Percentiles rank a stretch among this genome's conserved stretches.
Evolutionary conservation across 2,797 vertebrate species (phyloP).

Genomic region (Arctocebus calabarensis): DNA sequence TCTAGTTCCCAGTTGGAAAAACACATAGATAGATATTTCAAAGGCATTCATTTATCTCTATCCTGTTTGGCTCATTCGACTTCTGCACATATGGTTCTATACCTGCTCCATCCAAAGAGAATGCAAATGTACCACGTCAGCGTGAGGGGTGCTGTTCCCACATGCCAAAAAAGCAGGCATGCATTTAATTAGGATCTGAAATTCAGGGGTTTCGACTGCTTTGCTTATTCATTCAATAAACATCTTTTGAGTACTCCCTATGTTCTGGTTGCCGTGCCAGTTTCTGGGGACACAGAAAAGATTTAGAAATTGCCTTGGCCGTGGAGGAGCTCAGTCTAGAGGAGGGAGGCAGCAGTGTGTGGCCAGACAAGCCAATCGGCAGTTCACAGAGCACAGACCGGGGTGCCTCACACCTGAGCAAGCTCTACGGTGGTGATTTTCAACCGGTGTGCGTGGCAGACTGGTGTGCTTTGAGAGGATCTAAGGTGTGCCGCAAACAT

Average conservation of each 20-base stretch:
- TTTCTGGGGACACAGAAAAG: neutral
- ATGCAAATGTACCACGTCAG: accelerated
- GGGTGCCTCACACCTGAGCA: neutral
- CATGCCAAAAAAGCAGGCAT: neutral
- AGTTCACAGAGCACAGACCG: neutral
- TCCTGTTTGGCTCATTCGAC: neutral
- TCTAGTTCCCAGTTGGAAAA: neutral
- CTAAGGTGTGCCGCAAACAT: too few relatives aligned
- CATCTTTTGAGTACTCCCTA: neutral
- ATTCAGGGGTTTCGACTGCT: neutral
- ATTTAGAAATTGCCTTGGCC: neutral
- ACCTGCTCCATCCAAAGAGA: neutral
- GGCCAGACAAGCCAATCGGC: neutral
- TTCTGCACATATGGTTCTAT: neutral
- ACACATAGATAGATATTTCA: neutral
- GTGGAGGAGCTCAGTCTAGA: neutral
- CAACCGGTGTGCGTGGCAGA: too few relatives aligned
- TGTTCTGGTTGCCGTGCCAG: neutral
- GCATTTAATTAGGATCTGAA: slow-evolving; percentile 28
- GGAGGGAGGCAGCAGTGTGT: accelerated
- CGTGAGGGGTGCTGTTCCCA: neutral
- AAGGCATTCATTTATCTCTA: slow-evolving; percentile 20
- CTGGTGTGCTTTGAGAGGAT: too few relatives aligned
- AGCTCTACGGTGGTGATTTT: neutral
- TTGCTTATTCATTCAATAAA: neutral